These are phyloP conservation scores for Dione vanillae DNA, from an alignment of 2,888 invertebrate genomes.

Conservation along the genomic window DNA sequence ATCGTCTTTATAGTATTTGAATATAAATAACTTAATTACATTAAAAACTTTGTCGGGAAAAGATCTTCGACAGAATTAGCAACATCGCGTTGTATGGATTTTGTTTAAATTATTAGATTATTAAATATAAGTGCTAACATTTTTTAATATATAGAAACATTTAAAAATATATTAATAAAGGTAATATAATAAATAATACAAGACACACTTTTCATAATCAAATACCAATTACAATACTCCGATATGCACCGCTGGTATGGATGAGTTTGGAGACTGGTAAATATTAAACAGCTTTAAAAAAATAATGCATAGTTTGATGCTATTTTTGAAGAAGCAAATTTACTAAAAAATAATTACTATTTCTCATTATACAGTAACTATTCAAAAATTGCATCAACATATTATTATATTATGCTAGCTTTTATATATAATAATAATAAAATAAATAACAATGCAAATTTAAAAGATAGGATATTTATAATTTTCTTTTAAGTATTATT, in stretches of 20 bases:
- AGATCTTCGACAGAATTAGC: neutral
- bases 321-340: slow-evolving; percentile 47
- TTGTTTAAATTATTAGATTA: neutral
- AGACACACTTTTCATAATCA: slow-evolving; percentile 59
- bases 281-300: slow-evolving; percentile 57
- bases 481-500: neutral
- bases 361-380: neutral
- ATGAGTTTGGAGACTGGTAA: slow-evolving; percentile 75
- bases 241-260: slow-evolving; percentile 85
- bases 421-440: slow-evolving; percentile 3
- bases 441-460: neutral
- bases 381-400: slow-evolving; percentile 27
- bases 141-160: no score
- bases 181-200: slow-evolving; percentile 41
- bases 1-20: no score
- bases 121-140: no score
- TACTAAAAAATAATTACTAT: neutral
- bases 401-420: slow-evolving; percentile 7
- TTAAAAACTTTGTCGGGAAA: neutral
- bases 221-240: slow-evolving; percentile 61
- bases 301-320: slow-evolving; percentile 50
- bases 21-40: no score
- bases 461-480: neutral
- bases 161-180: no score
- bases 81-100: neutral